Evolutionary conservation across 2,113 vertebrate species (phyloP), one percentile per base, ranked within the genome.

Genomic region (Pteronura brasiliensis): DNA sequence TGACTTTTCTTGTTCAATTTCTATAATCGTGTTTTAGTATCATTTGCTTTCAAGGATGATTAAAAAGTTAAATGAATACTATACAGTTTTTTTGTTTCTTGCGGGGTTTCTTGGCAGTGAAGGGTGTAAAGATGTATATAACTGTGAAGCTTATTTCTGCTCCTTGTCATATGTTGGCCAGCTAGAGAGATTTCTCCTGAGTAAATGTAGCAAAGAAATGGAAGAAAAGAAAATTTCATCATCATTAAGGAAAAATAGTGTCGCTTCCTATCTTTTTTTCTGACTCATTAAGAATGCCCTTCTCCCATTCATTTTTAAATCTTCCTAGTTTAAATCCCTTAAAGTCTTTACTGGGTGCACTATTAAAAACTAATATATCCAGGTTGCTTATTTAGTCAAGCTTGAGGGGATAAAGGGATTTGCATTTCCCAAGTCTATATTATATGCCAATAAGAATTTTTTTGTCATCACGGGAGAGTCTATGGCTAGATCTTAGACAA

Each of bases 341-440:
- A 42, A 79, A 79, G n/a, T 18, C 36, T 63, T 89, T 80, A 21
- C 14, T 52, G 36, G 31, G 42, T 49, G 1, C n/a, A 42, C 23
- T 79, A 79, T 96, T 97, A 93, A 98, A 93, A 97, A 4, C 55
- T 25, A 97, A 93, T 96, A 7, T 0, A 93, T 97, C 77, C 31
- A 97, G 91, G 77, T 98, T 98, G 63, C 47, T 97, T 97, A 97
- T 95, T 97, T 96, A 95, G 72, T 29, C 42, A 93, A 69, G 69
- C 83, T 96, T 89, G 47, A 85, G 67, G 72, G 36, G 63, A 96
- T 49, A 76, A n/a, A 89, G 42, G 2, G 39, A 86, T 9, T 94
- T 94, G 14, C 34, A 55, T 97, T 97, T 90, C 59, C 57, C 49
- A 2, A 57, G 44, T 44, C 82, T 95, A 4, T 72, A 23, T 76